Percentiles rank a stretch among this genome's conserved stretches.
Evolutionary conservation across 2,888 invertebrate species (phyloP).

Genomic region (Nyleta sp.): DNA sequence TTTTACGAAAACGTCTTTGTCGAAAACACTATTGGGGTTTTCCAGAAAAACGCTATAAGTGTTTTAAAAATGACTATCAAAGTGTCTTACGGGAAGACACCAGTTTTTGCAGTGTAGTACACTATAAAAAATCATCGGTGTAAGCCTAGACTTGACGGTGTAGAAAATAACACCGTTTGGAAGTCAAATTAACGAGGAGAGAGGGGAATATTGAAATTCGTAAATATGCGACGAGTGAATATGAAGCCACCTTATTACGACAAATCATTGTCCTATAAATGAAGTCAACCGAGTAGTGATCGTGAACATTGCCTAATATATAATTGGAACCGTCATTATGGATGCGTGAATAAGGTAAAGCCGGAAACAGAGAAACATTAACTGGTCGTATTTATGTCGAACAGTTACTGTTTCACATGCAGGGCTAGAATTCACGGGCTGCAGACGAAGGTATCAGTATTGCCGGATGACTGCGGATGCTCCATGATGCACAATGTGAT

Average conservation of each 20-base stretch:
- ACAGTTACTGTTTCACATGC: conserved; percentile 56
- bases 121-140: too few species aligned
- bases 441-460: conserved; percentile 62
- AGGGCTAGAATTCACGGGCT: conserved; percentile 52
- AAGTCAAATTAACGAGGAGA: too few species aligned
- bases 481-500: conserved; percentile 58
- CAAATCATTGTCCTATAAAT: conserved; percentile 49
- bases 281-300: conserved; percentile 49
- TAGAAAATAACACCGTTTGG: too few species aligned
- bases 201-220: not conserved
- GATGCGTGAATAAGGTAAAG: conserved; percentile 57
- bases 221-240: not conserved
- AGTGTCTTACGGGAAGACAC: too few species aligned
- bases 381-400: conserved; percentile 56
- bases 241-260: conserved; percentile 38
- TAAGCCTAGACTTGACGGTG: too few species aligned
- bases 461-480: conserved; percentile 65
- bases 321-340: conserved; percentile 56
- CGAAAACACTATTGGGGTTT: too few species aligned
- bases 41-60: too few species aligned
- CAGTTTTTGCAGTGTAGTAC: too few species aligned
- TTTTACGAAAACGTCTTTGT: too few species aligned
- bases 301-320: conserved; percentile 42
- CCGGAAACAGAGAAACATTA: conserved; percentile 57
- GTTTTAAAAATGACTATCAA: too few species aligned